A percentile compares a stretch with the other conserved stretches of the same genome.
Evolutionary conservation across 2,113 vertebrate species (phyloP).

Genomic region (Miniopterus natalensis): DNA sequence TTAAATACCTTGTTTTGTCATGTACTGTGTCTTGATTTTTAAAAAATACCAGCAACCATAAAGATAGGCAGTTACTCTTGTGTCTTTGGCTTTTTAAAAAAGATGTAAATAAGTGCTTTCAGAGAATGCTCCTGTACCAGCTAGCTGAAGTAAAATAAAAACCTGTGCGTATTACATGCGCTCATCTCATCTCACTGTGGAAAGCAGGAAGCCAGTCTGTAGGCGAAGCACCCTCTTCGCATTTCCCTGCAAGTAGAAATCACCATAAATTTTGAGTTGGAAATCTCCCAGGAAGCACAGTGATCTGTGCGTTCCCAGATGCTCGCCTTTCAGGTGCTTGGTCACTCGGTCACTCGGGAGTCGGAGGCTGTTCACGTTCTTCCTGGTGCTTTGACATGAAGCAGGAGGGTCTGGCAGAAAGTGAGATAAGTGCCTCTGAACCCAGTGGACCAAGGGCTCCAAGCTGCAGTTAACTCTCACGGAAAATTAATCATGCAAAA

Average conservation of each 20-base stretch:
- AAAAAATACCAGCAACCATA: not conserved
- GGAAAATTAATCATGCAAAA: not conserved
- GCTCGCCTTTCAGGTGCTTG: not conserved
- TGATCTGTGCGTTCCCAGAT: not conserved
- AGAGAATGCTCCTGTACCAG: not conserved
- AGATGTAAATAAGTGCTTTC: not conserved
- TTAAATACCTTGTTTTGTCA: not conserved
- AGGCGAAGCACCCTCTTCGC: not conserved
- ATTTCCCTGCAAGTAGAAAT: not conserved
- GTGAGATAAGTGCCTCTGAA: not conserved
- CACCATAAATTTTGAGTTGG: not conserved
- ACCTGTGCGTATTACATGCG: not conserved
- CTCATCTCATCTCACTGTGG: not conserved
- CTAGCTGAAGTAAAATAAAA: not conserved
- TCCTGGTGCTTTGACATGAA: not conserved
- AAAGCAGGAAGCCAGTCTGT: not conserved
- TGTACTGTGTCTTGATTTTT: not conserved
- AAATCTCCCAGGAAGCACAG: not conserved
- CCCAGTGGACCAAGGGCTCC: not conserved
- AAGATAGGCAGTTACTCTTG: not conserved
- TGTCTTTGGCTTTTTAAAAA: not conserved
- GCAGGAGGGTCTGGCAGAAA: not conserved
- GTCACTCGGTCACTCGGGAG: not conserved
- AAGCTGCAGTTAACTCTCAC: not conserved
- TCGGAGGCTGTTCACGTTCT: not conserved